Percentiles rank a stretch among this genome's conserved stretches.
Evolutionary conservation across 2,888 invertebrate species (phyloP).

Genomic region (Pterostichus madidus): DNA sequence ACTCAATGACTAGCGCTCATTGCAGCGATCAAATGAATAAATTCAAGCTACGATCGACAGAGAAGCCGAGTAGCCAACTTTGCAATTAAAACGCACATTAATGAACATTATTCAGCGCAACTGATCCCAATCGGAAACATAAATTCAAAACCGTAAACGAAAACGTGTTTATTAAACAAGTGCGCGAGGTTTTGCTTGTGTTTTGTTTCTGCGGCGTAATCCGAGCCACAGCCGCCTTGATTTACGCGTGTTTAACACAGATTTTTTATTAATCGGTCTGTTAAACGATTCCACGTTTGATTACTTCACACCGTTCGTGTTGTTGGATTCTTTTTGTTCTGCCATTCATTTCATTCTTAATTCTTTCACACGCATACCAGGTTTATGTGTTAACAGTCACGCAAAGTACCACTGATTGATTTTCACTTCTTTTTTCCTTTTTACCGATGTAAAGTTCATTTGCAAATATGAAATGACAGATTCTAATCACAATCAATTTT

Average conservation of each 20-base stretch:
- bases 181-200: slow-evolving; percentile 8
- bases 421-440: no score
- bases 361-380: no score
- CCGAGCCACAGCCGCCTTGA: slow-evolving; percentile 15
- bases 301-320: neutral
- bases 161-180: slow-evolving; percentile 29
- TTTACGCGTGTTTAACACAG: slow-evolving; percentile 35
- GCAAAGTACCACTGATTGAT: no score
- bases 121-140: slow-evolving; percentile 33
- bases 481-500: no score
- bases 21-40: neutral
- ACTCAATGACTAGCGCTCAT: neutral
- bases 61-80: slow-evolving; percentile 13
- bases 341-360: no score
- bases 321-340: no score
- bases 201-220: slow-evolving; percentile 15
- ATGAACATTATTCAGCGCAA: slow-evolving; percentile 24
- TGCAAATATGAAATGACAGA: no score
- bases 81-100: slow-evolving; percentile 28
- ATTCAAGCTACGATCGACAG: neutral
- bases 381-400: no score
- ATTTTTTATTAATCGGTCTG: slow-evolving; percentile 6
- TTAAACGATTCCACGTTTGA: slow-evolving; percentile 13
- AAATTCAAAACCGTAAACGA: slow-evolving; percentile 9
- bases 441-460: no score